Evolutionary conservation across 2,888 invertebrate genomes (phyloP).

Genomic region (Julus scandinavius): DNA sequence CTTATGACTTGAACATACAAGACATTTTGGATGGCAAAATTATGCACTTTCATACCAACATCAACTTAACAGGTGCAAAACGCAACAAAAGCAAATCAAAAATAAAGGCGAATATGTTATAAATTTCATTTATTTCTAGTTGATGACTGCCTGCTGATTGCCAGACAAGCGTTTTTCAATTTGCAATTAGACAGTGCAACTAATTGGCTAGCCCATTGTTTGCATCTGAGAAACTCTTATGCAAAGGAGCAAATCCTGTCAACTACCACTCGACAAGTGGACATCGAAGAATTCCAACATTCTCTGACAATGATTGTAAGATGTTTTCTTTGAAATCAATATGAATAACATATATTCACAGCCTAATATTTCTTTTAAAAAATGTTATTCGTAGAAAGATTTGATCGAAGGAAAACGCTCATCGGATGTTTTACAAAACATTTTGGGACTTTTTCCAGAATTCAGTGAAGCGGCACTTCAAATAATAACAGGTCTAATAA

Average conservation of each 20-base stretch:
- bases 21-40: slow-evolving; percentile 42
- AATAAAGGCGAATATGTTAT: not conserved
- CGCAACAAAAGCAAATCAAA: not conserved
- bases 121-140: not conserved
- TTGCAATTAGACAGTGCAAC: slow-evolving; percentile 48
- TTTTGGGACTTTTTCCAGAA: not conserved
- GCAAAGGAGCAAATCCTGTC: not conserved
- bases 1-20: slow-evolving; percentile 37
- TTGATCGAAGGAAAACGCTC: slow-evolving; percentile 6
- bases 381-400: not conserved
- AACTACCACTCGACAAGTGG: not conserved
- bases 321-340: not conserved
- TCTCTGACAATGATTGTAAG: slow-evolving; percentile 17
- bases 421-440: not conserved
- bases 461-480: slow-evolving; percentile 10
- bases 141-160: slow-evolving; percentile 44
- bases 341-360: not conserved
- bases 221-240: not conserved
- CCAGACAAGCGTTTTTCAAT: slow-evolving; percentile 49
- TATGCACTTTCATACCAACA: not conserved
- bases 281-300: not conserved
- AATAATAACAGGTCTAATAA: not conserved
- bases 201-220: slow-evolving; percentile 20
- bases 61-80: not conserved
- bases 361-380: not conserved